Evolutionary conservation across 2,797 vertebrate genomes (phyloP), one percentile per base, ranked within the genome.

Genomic region (Arrhamphus sclerolepis): DNA sequence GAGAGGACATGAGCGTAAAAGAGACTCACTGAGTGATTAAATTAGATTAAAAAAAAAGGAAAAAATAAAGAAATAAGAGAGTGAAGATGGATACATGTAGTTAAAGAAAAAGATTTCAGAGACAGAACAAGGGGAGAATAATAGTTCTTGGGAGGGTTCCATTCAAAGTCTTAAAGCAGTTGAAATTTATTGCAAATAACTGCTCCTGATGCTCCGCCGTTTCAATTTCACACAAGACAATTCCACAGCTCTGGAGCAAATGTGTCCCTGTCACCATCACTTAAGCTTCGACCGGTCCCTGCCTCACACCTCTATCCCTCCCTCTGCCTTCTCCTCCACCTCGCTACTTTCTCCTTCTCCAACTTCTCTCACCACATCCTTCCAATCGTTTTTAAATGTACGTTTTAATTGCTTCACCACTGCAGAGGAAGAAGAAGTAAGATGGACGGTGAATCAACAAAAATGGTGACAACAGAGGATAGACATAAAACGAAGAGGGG

Each of bases 221-320:
- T 89, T 91, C 91, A 90, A 91, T 91, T 92, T 92, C 89, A 90
- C 92, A 92, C 88, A 91, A 90, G 86, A 90, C 90, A 89, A 87
- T 89, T 87, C 88, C 89, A 88, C 85, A 90, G 81, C 82, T 88
- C 86, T 82, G 80, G 75, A 89, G 90, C 84, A 88, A 92, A 92
- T 86, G 84, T 89, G 89, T 90, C 89, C 86, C 86, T 88, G 91
- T 92, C 92, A 89, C 87, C 77, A 85, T 89, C 88, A 78, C 84
- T 92, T 90, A 90, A 77, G 67, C 72, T 72, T 74, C 70, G 7
- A 6, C 72, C 69, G 82, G 76, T 81, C 77, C 56, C 75, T 41
- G 58, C 57, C 80, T 77, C 72, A 51, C 80, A 82, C 80, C 64
- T 74, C 69, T 52, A 38, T 64, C 34, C 58, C 66, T 58, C 56